These are phyloP conservation scores for Platorchestia sp. DNA, from an alignment of 1,140 invertebrate genomes.

Conservation along the genomic window DNA sequence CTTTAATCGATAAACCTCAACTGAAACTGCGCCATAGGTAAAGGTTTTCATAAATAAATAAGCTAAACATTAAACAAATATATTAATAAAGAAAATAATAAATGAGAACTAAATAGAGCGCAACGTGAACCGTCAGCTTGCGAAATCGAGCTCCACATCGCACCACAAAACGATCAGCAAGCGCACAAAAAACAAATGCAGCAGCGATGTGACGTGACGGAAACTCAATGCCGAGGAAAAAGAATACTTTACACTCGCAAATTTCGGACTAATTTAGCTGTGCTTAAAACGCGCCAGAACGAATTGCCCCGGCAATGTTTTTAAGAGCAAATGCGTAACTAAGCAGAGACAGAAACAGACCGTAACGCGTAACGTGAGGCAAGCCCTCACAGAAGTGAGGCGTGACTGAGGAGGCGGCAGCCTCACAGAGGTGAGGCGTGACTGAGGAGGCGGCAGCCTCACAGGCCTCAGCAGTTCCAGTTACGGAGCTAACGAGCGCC, in stretches of 20 bases:
- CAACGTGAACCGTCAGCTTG: no score
- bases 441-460: not conserved
- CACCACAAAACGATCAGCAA: no score
- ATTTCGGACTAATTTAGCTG: not conserved
- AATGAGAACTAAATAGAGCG: no score
- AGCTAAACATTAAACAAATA: no score
- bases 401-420: not conserved
- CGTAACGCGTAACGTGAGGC: not conserved
- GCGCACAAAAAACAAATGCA: not conserved
- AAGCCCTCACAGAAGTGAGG: not conserved
- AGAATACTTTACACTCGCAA: not conserved
- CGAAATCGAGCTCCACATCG: no score
- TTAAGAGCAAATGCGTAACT: not conserved
- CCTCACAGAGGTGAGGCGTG: not conserved
- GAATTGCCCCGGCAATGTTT: not conserved
- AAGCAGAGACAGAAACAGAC: not conserved
- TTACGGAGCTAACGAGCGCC: constrained; percentile 23
- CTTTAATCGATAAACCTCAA: no score
- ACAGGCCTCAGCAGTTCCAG: not conserved
- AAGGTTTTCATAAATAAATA: no score
- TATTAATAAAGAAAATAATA: no score
- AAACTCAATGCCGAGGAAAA: not conserved
- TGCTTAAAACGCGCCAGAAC: not conserved
- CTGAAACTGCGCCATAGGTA: no score
- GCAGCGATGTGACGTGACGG: not conserved